These are phyloP conservation scores for Synanthedon formicaeformis DNA, from an alignment of 2,888 invertebrate species.

Conservation along the genomic window DNA sequence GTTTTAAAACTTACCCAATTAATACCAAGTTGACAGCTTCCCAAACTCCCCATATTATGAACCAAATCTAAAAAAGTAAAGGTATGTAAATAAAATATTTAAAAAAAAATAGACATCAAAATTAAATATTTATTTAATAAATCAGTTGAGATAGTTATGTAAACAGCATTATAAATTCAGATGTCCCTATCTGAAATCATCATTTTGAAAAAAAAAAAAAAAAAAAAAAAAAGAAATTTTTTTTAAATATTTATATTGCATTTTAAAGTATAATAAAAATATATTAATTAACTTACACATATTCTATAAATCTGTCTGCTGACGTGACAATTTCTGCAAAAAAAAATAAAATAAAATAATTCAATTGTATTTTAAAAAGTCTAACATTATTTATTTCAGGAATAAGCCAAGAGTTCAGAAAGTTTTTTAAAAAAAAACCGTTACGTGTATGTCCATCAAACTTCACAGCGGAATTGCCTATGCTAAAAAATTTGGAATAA, in stretches of 20 bases:
- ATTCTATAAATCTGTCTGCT: not conserved
- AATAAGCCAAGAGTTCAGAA: constrained; percentile 25
- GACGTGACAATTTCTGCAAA: not conserved
- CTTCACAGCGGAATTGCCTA: constrained; percentile 50
- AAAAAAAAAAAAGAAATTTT: not conserved
- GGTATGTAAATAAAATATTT: too few species aligned
- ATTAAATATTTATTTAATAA: not conserved
- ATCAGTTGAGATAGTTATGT: constrained; percentile 14
- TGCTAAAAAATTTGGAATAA: constrained; percentile 31
- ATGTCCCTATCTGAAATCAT: constrained; percentile 19
- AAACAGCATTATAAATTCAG: constrained; percentile 15
- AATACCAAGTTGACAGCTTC: too few species aligned
- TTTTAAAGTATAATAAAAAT: not conserved
- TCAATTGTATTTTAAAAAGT: not conserved
- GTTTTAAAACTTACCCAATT: too few species aligned
- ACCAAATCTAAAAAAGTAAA: too few species aligned
- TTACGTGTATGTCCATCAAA: constrained; percentile 41
- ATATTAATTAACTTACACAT: not conserved
- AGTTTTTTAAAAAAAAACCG: constrained; percentile 18
- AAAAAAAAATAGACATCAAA: not conserved
- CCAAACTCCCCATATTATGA: too few species aligned
- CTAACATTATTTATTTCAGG: not conserved
- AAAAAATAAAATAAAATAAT: not conserved
- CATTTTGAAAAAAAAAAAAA: constrained; percentile 4
- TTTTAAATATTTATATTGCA: not conserved